A percentile compares a stretch with the other conserved stretches of the same genome.
Conservation (phyloP, 1,140 invertebrate species). For the Caenorhabditis brenneri region DNA sequence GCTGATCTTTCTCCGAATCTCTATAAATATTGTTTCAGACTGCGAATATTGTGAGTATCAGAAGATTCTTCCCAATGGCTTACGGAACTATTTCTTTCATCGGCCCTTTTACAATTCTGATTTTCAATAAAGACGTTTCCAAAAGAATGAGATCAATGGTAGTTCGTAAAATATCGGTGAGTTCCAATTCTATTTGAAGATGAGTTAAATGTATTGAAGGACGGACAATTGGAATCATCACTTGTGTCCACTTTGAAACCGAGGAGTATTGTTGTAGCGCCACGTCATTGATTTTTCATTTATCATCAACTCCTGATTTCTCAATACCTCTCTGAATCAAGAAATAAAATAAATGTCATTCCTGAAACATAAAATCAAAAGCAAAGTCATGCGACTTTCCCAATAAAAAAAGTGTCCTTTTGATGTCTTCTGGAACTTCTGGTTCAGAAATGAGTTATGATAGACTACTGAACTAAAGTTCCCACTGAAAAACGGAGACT, state of each 20-base stretch:
- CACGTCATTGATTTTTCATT: background rate
- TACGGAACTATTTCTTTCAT: constrained; percentile 11
- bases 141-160: background rate
- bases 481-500: no score
- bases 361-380: no score
- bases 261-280: background rate
- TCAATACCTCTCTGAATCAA: no score
- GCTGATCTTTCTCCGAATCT: background rate
- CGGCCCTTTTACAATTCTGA: constrained; percentile 4
- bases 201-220: background rate
- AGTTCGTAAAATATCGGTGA: background rate
- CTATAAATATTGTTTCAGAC: background rate
- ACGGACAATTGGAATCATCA: background rate
- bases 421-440: no score
- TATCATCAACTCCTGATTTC: no score
- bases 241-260: background rate
- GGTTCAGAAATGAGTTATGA: no score
- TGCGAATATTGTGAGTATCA: background rate
- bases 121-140: constrained; percentile 13
- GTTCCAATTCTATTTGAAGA: background rate
- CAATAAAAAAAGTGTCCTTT: no score
- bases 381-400: no score
- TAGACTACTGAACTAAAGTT: no score
- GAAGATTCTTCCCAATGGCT: background rate
- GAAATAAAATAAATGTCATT: no score